Percentiles rank a stretch among this genome's conserved stretches.
These are phyloP conservation scores for Montifringilla adamsi DNA, from an alignment of 2,113 vertebrate species.

Conservation along the genomic window DNA sequence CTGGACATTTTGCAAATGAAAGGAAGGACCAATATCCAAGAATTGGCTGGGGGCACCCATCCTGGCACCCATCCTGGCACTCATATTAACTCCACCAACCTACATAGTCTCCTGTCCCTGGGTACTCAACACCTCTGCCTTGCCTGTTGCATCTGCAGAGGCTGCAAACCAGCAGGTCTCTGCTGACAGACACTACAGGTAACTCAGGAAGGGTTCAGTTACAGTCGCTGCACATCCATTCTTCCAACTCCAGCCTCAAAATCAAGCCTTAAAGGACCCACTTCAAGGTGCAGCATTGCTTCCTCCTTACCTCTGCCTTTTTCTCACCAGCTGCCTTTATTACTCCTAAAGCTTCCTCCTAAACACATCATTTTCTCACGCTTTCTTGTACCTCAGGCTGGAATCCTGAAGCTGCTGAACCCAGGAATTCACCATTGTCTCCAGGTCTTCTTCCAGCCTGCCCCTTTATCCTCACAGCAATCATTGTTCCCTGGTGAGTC, in stretches of 20 bases:
- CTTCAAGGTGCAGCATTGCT: not conserved
- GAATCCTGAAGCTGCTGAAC: not conserved
- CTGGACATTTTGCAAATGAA: not conserved
- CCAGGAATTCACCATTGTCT: conserved; percentile 30
- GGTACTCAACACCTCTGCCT: not conserved
- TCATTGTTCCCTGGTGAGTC: conserved; percentile 45
- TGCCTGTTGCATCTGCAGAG: not conserved
- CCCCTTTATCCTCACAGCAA: conserved; percentile 28
- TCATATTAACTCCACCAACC: not conserved
- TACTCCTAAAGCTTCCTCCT: conserved; percentile 11
- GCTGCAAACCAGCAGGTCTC: not conserved
- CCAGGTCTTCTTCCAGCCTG: conserved; percentile 41
- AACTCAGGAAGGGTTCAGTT: not conserved
- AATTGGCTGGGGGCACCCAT: not conserved
- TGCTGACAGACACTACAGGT: not conserved
- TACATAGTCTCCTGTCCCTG: rapidly evolving
- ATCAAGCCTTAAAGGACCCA: not conserved
- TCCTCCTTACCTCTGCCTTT: not conserved
- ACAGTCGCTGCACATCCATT: not conserved
- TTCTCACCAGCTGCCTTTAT: not conserved
- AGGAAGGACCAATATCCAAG: not conserved
- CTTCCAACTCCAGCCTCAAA: not conserved
- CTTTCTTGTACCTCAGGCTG: not conserved
- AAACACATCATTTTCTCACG: not conserved
- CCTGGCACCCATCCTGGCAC: not conserved